Evolutionary conservation across 2,113 vertebrate genomes (phyloP), one percentile per base, ranked within the genome.

Genomic region (Nannospalax galili): DNA sequence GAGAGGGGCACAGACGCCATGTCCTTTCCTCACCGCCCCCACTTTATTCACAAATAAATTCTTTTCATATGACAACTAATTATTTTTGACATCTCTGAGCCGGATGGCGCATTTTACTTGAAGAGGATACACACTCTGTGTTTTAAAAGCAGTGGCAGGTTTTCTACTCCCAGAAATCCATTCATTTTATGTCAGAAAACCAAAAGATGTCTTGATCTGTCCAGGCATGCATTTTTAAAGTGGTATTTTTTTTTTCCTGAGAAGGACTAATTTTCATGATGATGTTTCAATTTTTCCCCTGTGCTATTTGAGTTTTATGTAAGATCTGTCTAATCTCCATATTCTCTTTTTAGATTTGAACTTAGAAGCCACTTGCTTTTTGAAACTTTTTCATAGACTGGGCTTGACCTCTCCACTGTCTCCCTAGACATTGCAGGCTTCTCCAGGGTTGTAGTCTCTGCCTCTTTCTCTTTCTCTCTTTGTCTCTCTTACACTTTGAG

Each of bases 61-160:
- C 65, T 75, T 82, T 91, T 74, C 65, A 0, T 45, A 15, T 65
- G 52, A 86, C 82, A 86, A 3, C 16, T 72, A 65, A 80, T 87
- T 96, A 90, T 73, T 95, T 97, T 95, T 96, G 85, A 90, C 84
- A 35, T 72, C 74, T 85, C 28, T 69, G 40, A 88, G 89, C 75
- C 40, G n/a, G 65, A 12, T 93, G 90, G 58, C 42, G 79, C 15
- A 19, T 86, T 94, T 89, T 78, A 30, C 64, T 94, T 92, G 60
- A 91, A 90, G 88, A 93, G 92, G 52, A 91, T 84, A n/a, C 1
- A 9, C 40, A 26, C 73, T 70, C 1, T 62, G 20, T 19, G 56
- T 91, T 88, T 88, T 84, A 84, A 90, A 91, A 58, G 6, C 58
- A 80, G n/a, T 32, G 22, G 32, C 28, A 67, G 11, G 10, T n/a